A percentile compares a stretch with the other conserved stretches of the same genome.
Evolutionary conservation across 37 sponge, comb jelly and placozoan genomes (phyloP).

Genomic region (Theonella swinhoei): DNA sequence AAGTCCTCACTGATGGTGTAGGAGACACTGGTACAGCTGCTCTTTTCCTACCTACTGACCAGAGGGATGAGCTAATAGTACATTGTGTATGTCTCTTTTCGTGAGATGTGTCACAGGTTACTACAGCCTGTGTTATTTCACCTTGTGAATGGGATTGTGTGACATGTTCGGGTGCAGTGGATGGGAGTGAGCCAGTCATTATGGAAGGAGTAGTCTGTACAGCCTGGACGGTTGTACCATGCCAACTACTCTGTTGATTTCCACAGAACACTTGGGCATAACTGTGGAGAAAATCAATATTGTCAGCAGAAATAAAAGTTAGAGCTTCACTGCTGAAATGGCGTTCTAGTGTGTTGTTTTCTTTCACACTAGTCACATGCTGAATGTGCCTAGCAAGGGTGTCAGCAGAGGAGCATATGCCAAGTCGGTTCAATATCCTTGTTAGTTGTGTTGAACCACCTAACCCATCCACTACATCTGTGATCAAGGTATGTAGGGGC

Average conservation of each 20-base stretch:
- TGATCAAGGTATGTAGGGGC: background rate
- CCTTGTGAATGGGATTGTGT: too few species aligned
- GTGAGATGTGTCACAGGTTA: too few species aligned
- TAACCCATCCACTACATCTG: background rate
- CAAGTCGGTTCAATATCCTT: background rate
- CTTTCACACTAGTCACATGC: background rate
- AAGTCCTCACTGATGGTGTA: too few species aligned
- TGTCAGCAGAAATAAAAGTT: background rate
- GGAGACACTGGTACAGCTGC: too few species aligned
- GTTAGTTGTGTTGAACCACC: background rate
- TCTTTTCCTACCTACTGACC: too few species aligned
- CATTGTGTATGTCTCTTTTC: too few species aligned
- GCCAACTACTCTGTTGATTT: background rate
- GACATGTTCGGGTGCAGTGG: too few species aligned
- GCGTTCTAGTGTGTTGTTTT: background rate
- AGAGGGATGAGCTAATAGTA: too few species aligned
- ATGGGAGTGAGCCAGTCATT: too few species aligned
- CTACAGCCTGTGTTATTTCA: too few species aligned
- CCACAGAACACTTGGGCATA: background rate
- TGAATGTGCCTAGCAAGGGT: background rate
- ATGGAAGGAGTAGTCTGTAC: background rate
- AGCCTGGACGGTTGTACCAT: background rate
- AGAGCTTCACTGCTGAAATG: background rate
- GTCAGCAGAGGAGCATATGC: background rate
- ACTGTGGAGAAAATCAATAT: background rate